phyloP scores from a whole-genome alignment of 2,113 vertebrate species.

The Gyps fulvus region DNA sequence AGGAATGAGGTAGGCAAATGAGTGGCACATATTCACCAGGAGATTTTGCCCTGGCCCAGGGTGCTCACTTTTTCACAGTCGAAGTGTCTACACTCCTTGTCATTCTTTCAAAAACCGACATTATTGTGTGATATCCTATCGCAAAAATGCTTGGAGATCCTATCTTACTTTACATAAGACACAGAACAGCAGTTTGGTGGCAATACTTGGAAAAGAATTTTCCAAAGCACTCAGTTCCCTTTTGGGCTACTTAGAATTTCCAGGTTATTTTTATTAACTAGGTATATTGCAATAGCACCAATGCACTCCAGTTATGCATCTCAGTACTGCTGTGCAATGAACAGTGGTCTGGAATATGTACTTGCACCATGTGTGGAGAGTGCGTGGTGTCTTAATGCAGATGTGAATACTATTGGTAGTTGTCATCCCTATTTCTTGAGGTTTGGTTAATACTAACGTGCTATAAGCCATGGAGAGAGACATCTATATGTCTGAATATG shows the following conservation, averaged over 20 bases:
- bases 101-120: neutral
- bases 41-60: neutral
- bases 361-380: neutral
- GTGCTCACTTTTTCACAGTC: neutral
- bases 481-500: neutral
- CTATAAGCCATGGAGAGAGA: neutral
- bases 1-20: neutral
- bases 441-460: neutral
- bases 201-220: neutral
- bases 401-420: neutral
- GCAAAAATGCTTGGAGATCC: neutral
- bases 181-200: neutral
- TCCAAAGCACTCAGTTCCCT: neutral
- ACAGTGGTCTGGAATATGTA: neutral
- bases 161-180: neutral
- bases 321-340: neutral
- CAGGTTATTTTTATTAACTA: neutral
- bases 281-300: neutral
- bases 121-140: neutral
- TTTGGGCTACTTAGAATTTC: neutral
- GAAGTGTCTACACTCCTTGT: neutral
- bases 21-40: neutral
- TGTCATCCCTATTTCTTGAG: neutral
- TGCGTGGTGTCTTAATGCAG: neutral
- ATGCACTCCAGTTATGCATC: neutral